Percentiles rank a stretch among this genome's conserved stretches.
Evolutionary conservation across 2,888 invertebrate species (phyloP).

Genomic region (Gnatocerus cornutus): DNA sequence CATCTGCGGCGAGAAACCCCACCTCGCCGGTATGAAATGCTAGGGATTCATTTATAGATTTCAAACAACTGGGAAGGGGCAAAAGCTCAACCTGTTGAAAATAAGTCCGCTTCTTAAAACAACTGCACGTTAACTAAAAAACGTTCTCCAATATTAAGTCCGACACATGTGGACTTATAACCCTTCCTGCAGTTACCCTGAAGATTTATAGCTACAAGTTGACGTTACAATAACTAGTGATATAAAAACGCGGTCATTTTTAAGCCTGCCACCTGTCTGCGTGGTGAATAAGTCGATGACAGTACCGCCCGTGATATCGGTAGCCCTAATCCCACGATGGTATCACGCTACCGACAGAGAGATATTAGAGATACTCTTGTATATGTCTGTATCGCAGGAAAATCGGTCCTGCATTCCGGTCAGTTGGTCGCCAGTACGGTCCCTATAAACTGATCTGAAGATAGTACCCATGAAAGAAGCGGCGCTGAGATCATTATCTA

Average conservation of each 20-base stretch:
- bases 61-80: background rate
- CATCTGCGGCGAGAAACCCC: constrained; percentile 5
- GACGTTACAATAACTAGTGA: constrained; percentile 41
- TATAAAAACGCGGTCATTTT: constrained; percentile 42
- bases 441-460: constrained; percentile 18
- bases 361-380: constrained; percentile 45
- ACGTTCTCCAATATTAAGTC: too few relatives aligned
- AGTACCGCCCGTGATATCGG: constrained; percentile 51
- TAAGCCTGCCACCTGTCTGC: constrained; percentile 51
- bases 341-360: constrained; percentile 52
- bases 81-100: background rate
- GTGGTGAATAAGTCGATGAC: constrained; percentile 52
- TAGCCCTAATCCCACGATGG: constrained; percentile 53
- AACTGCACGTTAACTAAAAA: too few relatives aligned
- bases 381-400: constrained; percentile 38
- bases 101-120: background rate
- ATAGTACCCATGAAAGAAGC: constrained; percentile 21
- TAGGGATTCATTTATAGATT: constrained; percentile 9
- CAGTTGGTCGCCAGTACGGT: constrained; percentile 22
- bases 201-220: constrained; percentile 38
- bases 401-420: constrained; percentile 42
- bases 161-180: constrained; percentile 1
- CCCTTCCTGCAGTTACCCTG: constrained; percentile 12
- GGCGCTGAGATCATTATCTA: constrained; percentile 28
- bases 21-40: constrained; percentile 7